Percentiles rank a stretch among this genome's conserved stretches.
Evolutionary conservation across 2,113 vertebrate genomes (phyloP).

Genomic region (Meleagris gallopavo): DNA sequence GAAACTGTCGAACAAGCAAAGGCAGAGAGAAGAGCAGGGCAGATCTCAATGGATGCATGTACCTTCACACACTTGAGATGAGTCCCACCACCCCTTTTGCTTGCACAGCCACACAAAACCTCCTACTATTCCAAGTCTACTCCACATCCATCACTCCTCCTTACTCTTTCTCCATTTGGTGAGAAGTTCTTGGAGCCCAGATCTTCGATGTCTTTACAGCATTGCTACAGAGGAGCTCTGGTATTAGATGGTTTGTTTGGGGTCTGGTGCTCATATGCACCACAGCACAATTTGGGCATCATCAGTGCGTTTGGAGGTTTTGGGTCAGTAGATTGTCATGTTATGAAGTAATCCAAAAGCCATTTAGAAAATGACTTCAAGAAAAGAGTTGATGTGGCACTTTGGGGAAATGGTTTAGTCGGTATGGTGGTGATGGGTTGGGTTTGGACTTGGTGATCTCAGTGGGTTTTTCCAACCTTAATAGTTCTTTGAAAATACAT

Average conservation of each 20-base stretch:
- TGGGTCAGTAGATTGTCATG: fast-evolving
- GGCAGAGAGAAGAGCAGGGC: background rate
- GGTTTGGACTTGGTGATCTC: too few relatives aligned
- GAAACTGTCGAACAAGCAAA: background rate
- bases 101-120: background rate
- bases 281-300: fast-evolving
- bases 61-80: background rate
- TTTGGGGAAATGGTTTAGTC: too few relatives aligned
- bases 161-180: fast-evolving
- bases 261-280: background rate
- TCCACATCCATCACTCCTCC: background rate
- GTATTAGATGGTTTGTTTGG: background rate
- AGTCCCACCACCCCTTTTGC: background rate
- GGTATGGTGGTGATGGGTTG: too few relatives aligned
- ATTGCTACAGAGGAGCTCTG: background rate
- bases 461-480: too few relatives aligned
- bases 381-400: too few relatives aligned
- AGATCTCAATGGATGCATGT: background rate
- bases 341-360: background rate
- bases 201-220: background rate
- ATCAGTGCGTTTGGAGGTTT: background rate
- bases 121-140: background rate
- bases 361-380: background rate
- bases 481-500: background rate
- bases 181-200: background rate